phyloP scores from a whole-genome alignment of 2,113 vertebrate genomes.

The Ibidorhyncha struthersii region DNA sequence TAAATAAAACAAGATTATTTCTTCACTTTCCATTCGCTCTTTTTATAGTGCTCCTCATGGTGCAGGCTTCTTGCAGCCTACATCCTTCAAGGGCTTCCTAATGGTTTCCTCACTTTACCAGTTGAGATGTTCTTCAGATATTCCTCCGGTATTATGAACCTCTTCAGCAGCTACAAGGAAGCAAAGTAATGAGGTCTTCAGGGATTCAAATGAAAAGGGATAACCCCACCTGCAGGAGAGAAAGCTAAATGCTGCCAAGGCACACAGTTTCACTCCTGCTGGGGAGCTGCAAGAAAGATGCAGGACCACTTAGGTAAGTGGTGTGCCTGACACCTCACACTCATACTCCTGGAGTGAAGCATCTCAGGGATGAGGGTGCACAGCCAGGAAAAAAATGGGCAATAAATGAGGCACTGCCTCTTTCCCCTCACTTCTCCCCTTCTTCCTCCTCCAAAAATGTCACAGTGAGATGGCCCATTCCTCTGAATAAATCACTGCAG shows the following conservation, averaged over 20 bases:
- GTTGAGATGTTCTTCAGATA: background rate
- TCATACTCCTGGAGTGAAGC: background rate
- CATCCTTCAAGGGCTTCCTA: background rate
- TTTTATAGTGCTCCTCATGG: background rate
- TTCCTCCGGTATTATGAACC: background rate
- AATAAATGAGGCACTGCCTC: background rate
- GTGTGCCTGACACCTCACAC: background rate
- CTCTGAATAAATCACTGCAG: background rate
- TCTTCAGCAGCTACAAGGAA: background rate
- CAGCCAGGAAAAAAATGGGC: background rate
- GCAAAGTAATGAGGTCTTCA: background rate
- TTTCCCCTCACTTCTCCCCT: background rate
- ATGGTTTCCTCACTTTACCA: background rate
- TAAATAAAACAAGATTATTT: background rate
- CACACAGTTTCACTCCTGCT: background rate
- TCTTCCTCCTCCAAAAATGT: background rate
- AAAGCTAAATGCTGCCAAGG: background rate
- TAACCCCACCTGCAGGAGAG: slow-evolving; percentile 61
- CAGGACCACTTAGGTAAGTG: fast-evolving
- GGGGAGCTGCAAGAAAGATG: background rate
- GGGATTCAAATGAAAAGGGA: slow-evolving; percentile 42
- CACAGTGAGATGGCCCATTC: background rate
- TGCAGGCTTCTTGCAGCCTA: background rate
- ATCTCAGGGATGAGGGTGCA: background rate
- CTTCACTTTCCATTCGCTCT: background rate